A percentile compares a stretch with the other conserved stretches of the same genome.
phyloP scores from a whole-genome alignment of 2,888 invertebrate genomes.

The Zeuzera pyrina region DNA sequence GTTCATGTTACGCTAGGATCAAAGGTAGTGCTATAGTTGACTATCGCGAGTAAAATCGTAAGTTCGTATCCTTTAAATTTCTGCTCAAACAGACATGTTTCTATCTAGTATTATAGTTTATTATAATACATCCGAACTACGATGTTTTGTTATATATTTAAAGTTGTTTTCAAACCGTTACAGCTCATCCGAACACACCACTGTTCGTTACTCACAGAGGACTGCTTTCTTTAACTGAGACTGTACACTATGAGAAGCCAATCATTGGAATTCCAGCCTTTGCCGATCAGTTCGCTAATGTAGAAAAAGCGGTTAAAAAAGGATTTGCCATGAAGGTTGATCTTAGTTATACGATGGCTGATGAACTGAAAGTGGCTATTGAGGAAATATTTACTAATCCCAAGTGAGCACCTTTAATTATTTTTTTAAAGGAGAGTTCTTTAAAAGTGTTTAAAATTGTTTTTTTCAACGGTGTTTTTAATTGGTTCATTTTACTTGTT shows the following conservation, averaged over 20 bases:
- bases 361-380: conserved; percentile 25
- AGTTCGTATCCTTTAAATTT: too few relatives aligned
- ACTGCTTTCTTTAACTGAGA: conserved; percentile 40
- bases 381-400: conserved; percentile 25
- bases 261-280: conserved; percentile 45
- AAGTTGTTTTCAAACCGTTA: too few relatives aligned
- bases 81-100: too few relatives aligned
- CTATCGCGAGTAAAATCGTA: too few relatives aligned
- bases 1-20: background rate
- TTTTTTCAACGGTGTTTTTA: too few relatives aligned
- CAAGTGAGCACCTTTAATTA: conserved; percentile 22
- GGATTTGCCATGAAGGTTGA: conserved; percentile 32
- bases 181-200: conserved; percentile 46
- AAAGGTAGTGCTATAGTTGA: too few relatives aligned
- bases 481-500: too few relatives aligned
- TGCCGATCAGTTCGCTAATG: conserved; percentile 43
- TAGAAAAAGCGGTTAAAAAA: conserved; percentile 27
- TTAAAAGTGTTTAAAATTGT: too few relatives aligned
- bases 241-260: conserved; percentile 39
- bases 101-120: too few relatives aligned
- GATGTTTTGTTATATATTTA: too few relatives aligned
- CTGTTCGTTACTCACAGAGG: conserved; percentile 54
- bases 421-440: too few relatives aligned
- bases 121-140: too few relatives aligned
- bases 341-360: conserved; percentile 22